Base-by-base conservation (phyloP, 2,888 invertebrate genomes). In the Alcis repandata region DNA sequence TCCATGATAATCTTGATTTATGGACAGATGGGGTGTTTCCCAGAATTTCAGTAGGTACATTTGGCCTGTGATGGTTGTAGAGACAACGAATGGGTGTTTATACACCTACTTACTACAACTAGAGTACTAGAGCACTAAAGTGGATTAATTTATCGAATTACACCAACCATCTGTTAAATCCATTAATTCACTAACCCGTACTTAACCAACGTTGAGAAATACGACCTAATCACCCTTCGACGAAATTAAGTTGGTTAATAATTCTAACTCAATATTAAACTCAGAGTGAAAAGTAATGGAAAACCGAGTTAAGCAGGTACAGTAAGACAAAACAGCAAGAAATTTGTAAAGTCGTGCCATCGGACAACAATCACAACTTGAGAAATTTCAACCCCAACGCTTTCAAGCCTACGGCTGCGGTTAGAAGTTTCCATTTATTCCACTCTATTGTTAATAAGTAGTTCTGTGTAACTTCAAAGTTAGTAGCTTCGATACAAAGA, bases 1-100 rank as follows among this genome's bases (percentile, higher is more conserved):
- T 74, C 72, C 75, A 75, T 75, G 80, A 77, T 84, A 83, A 84
- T 79, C 79, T 73, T 75, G 79, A 85, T 84, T 80, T 84, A 85
- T 79, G 79, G 70, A 77, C 75, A 46, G 61, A 56, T 62, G 61
- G 59, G 57, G 62, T 66, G 56, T 41, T 62, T 59, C 27, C 64
- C 60, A 60, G 65, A 32, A 63, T 59, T 67, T 66, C 58, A 57
- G 49, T 60, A 57, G 49, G 49, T 38, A 45, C 32, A 9, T 51
- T 38, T 19, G n/a, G 33, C 33, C 49, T 36, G 33, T 41, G n/a
- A 32, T 48, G 40, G 27, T 61, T 38, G 27, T 45, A 6, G 11
- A 27, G 11, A 15, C 10, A 19, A 3, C 3, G 1, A 43, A 4
- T 27, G 6, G 27, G 3, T 27, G 0, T n/a, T 3, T 38, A 38